Base-by-base conservation (phyloP, 2,797 vertebrate species). In the Sebastes oblongus region DNA sequence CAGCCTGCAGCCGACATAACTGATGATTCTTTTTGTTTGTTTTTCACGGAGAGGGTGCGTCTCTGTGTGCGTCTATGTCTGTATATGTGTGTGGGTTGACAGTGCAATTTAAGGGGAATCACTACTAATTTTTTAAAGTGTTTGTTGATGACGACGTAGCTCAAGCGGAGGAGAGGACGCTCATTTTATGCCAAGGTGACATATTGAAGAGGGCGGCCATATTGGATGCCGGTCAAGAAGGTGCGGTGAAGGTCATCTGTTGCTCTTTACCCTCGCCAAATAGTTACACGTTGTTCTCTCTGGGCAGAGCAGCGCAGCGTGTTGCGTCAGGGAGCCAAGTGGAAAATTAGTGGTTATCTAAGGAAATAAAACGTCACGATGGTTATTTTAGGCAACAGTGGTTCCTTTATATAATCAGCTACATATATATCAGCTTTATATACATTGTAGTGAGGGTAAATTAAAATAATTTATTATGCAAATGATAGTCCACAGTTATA, bases 381-480 rank as follows among this genome's bases (percentile, higher is more conserved):
- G 12, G 32, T 52, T 93, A 91, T 93, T 93, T 93, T 83, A 74
- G 83, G 88, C 46, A 79, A 67, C 67, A 79, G 87, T 75, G 87
- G 82, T 91, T 92, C 84, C 90, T 86, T 86, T 68, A 72, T 11
- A n/a, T 72, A 13, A 42, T 78, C 50, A 42, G 34, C 10, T 11
- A 24, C 36, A 36, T 30, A 30, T 30, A 30, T 30, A 30, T 30
- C 30, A 30, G 30, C 30, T 32, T 13, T 14, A 42, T 42, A 39
- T 39, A 46, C 3, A 52, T 12, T 69, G 14, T 24, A 6, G 18
- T 68, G 27, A 29, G 3, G 1, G 8, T 55, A 6, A 46, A 67
- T 3, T 50, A 59, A 59, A 27, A 52, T 30, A 13, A 27, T 36
- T 34, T 27, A 6, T 70, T 1, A 18, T 39, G 14, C 22, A 36